These are phyloP conservation scores for Ovis aries DNA, from an alignment of 2,113 vertebrate genomes.

Conservation along the genomic window DNA sequence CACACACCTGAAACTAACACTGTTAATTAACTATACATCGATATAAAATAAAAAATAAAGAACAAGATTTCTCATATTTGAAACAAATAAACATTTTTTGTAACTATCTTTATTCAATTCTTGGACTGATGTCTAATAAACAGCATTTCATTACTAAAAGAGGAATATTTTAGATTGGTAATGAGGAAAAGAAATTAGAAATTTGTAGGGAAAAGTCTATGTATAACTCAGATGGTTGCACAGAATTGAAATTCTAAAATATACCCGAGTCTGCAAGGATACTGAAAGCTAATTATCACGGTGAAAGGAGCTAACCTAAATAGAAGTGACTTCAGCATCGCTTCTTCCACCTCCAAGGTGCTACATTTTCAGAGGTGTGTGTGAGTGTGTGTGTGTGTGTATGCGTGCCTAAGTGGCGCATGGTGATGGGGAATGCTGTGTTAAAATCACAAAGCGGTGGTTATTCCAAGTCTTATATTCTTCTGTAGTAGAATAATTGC, in stretches of 20 bases:
- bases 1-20: neutral
- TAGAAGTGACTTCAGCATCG: neutral
- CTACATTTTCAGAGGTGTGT: neutral
- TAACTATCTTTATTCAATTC: neutral
- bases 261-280: neutral
- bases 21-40: neutral
- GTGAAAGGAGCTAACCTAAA: constrained; percentile 17
- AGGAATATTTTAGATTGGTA: neutral
- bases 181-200: neutral
- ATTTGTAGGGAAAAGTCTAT: neutral
- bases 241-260: constrained; percentile 3
- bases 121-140: neutral
- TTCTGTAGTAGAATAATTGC: neutral
- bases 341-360: neutral
- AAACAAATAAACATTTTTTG: neutral
- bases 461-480: constrained; percentile 1
- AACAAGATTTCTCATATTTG: neutral
- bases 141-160: neutral
- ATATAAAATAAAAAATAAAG: neutral
- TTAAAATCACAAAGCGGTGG: neutral
- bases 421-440: neutral
- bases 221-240: neutral
- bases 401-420: neutral
- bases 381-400: neutral
- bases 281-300: neutral